phyloP scores from a whole-genome alignment of 2,113 vertebrate species.

The Python bivittatus region DNA sequence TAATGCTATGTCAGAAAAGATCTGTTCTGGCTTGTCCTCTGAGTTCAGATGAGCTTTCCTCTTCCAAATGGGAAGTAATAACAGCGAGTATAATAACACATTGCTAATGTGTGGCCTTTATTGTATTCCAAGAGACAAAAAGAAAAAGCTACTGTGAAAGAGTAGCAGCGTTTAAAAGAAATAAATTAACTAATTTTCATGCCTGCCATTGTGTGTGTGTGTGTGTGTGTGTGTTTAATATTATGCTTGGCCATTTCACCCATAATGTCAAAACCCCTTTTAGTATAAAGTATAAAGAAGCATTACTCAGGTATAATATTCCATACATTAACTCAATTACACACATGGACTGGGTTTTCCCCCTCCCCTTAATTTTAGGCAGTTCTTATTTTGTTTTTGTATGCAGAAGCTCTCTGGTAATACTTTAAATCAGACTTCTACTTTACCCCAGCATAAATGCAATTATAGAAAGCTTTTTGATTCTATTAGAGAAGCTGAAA shows the following conservation, averaged over 20 bases:
- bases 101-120: constrained; percentile 10
- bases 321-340: constrained; percentile 33
- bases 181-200: constrained; percentile 16
- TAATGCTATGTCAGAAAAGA: constrained; percentile 24
- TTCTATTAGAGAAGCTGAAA: constrained; percentile 57
- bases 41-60: constrained; percentile 15
- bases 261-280: constrained; percentile 57
- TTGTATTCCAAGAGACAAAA: not conserved
- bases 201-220: constrained; percentile 20
- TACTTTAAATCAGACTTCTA: constrained; percentile 41
- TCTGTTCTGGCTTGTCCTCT: constrained; percentile 21
- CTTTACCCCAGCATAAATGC: constrained; percentile 54
- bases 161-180: constrained; percentile 3
- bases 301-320: constrained; percentile 11
- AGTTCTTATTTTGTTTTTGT: constrained; percentile 15
- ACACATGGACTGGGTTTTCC: constrained; percentile 10
- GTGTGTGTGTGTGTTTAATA: constrained; percentile 12
- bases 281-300: constrained; percentile 33
- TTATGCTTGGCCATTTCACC: constrained; percentile 40
- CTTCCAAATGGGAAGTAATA: constrained; percentile 25
- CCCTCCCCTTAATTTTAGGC: not conserved
- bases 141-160: not conserved
- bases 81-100: not conserved
- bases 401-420: constrained; percentile 44
- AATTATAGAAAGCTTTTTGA: constrained; percentile 47